phyloP scores from a whole-genome alignment of 2,797 vertebrate genomes.

The Oreortyx pictus region DNA sequence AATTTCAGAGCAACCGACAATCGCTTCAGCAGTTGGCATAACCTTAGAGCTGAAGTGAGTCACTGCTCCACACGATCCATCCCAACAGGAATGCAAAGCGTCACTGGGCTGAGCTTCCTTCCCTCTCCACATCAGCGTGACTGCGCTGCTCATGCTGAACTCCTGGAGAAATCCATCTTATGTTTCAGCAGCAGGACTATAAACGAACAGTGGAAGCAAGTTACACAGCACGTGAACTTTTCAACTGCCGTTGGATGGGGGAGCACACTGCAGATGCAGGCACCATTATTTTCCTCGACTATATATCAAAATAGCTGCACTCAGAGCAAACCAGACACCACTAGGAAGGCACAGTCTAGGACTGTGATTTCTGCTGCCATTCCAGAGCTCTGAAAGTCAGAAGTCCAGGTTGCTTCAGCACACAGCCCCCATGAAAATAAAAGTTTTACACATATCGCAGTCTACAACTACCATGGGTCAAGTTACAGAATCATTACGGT shows the following conservation, averaged over 20 bases:
- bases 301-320: background rate
- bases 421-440: background rate
- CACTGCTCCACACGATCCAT: background rate
- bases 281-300: background rate
- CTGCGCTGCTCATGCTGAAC: background rate
- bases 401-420: background rate
- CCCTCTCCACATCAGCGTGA: background rate
- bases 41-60: background rate
- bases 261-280: background rate
- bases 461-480: background rate
- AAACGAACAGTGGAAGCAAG: background rate
- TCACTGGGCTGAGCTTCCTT: background rate
- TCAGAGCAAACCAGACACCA: background rate
- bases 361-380: background rate
- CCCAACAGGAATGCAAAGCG: background rate
- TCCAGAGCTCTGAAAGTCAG: background rate
- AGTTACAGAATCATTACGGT: no score
- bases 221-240: conserved; percentile 23
- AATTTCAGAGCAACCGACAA: background rate
- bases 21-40: background rate
- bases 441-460: background rate
- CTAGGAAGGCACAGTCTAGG: background rate
- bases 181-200: background rate
- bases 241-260: background rate
- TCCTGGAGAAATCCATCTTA: background rate